Conservation (phyloP, 2,113 vertebrate species). For the Fregata magnificens region DNA sequence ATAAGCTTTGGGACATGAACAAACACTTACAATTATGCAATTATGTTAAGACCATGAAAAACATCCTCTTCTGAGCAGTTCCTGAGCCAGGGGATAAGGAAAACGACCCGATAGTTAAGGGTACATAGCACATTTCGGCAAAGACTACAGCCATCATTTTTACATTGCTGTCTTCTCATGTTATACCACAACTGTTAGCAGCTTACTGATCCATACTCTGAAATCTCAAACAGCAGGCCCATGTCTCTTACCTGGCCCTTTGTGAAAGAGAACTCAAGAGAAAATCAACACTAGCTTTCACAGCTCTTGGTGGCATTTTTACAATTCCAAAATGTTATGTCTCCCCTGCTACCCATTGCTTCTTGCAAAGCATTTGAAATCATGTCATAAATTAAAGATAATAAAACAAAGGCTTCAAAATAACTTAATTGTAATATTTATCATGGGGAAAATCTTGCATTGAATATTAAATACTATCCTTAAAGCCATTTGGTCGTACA, state of each 20-base stretch:
- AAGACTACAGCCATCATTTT: background rate
- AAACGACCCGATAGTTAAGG: background rate
- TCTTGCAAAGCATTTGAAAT: slow-evolving; percentile 25
- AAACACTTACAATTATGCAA: background rate
- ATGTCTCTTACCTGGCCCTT: background rate
- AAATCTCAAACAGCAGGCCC: background rate
- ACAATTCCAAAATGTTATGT: background rate
- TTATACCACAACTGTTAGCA: background rate
- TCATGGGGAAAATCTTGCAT: background rate
- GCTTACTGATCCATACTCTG: background rate
- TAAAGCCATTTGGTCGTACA: slow-evolving; percentile 30
- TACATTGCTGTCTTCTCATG: background rate
- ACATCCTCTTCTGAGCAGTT: background rate
- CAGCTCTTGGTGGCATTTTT: background rate
- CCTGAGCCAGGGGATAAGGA: background rate
- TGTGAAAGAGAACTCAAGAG: background rate
- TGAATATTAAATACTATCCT: slow-evolving; percentile 59
- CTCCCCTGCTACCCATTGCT: background rate
- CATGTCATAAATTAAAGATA: slow-evolving; percentile 58
- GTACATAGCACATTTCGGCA: background rate
- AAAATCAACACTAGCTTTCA: background rate
- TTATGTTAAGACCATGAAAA: background rate
- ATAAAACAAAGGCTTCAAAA: slow-evolving; percentile 42
- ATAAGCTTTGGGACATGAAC: background rate
- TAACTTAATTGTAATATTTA: slow-evolving; percentile 71